Percentiles rank a stretch among this genome's conserved stretches.
Conservation (phyloP, 2,797 vertebrate genomes). For the Perodicticus potto region DNA sequence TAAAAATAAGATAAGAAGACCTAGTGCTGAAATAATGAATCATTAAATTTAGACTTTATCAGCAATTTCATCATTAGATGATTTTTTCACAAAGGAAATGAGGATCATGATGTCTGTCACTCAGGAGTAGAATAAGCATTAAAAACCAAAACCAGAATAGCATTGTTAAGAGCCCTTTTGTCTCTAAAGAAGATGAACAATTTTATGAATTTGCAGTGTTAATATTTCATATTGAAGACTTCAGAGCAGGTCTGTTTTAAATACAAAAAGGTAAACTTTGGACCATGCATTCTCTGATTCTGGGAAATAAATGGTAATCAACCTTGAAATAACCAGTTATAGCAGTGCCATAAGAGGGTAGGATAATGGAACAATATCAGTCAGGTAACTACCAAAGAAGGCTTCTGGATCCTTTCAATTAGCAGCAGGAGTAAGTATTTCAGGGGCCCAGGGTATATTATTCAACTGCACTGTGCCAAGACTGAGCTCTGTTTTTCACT, state of each 20-base stretch:
- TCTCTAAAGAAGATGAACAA: constrained; percentile 38
- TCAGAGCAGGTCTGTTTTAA: constrained; percentile 45
- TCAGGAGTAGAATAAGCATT: constrained; percentile 31
- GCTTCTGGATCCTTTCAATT: constrained; percentile 77
- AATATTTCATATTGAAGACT: constrained; percentile 55
- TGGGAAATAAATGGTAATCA: constrained; percentile 54
- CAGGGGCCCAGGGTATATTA: constrained; percentile 31
- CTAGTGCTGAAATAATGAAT: neutral
- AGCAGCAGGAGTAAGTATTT: constrained; percentile 55
- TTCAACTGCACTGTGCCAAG: constrained; percentile 56
- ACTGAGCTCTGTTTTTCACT: constrained; percentile 54
- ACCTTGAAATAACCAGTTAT: constrained; percentile 49
- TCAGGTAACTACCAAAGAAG: constrained; percentile 57
- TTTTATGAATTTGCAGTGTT: constrained; percentile 39
- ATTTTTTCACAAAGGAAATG: constrained; percentile 22
- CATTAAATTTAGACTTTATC: constrained; percentile 36
- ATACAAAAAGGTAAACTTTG: constrained; percentile 54
- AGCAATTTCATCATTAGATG: neutral
- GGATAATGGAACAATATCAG: constrained; percentile 2
- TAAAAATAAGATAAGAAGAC: constrained; percentile 43
- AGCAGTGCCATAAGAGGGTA: constrained; percentile 2
- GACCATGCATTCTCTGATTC: constrained; percentile 12
- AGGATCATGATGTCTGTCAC: neutral
- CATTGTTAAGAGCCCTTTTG: constrained; percentile 4
- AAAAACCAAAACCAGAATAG: constrained; percentile 52